Conservation (phyloP, 2,113 vertebrate genomes). For the Lepus americanus region DNA sequence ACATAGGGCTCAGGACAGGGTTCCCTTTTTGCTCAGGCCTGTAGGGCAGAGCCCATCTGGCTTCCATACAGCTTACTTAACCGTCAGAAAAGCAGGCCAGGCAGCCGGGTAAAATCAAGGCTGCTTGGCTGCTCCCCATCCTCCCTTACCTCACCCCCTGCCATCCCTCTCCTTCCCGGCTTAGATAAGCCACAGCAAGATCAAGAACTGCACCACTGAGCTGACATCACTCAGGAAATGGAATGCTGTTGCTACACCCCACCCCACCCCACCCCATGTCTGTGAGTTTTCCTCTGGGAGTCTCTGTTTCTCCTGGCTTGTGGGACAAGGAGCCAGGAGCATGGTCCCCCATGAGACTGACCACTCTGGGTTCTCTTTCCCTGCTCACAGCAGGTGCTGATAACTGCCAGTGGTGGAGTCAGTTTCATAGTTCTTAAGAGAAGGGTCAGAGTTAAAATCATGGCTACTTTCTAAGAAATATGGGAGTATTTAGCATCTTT, state of each 20-base stretch:
- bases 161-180: not conserved
- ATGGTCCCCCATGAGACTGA: not conserved
- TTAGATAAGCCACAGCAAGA: not conserved
- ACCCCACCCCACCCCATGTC: not conserved
- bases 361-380: not conserved
- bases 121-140: not conserved
- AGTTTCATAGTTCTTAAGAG: not conserved
- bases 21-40: not conserved
- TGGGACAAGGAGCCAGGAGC: not conserved
- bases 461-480: not conserved
- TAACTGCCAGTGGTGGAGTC: not conserved
- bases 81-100: not conserved
- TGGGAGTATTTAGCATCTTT: not conserved
- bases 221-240: not conserved
- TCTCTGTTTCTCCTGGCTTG: not conserved
- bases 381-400: not conserved
- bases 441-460: not conserved
- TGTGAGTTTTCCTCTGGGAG: not conserved
- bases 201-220: not conserved
- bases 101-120: not conserved
- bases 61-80: not conserved
- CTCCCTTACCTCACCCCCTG: not conserved
- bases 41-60: not conserved
- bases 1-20: no score
- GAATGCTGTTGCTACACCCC: no score